phyloP scores from a whole-genome alignment of 2,888 invertebrate species.

The Epirrita christyi region DNA sequence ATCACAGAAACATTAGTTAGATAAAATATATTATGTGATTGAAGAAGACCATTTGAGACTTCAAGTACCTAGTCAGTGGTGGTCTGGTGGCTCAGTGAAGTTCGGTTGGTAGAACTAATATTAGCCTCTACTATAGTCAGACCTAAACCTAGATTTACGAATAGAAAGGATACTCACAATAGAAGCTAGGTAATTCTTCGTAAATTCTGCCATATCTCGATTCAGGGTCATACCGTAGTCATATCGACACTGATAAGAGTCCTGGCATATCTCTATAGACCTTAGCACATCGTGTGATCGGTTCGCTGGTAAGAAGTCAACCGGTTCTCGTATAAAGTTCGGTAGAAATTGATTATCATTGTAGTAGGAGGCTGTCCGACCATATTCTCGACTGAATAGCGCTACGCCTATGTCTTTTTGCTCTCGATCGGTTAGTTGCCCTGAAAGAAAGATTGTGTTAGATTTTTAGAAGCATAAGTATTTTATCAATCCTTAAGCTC shows the following conservation, averaged over 20 bases:
- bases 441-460: conserved; percentile 56
- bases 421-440: conserved; percentile 93
- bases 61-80: no score
- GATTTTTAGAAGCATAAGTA: background rate
- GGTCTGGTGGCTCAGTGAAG: no score
- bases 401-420: conserved; percentile 89
- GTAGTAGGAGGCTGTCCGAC: conserved; percentile 91
- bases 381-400: conserved; percentile 91
- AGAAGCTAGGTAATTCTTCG: conserved; percentile 91
- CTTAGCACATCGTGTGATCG: conserved; percentile 86
- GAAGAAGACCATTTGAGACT: no score
- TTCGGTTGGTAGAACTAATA: no score
- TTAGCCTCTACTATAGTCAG: no score
- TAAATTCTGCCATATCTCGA: conserved; percentile 93
- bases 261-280: conserved; percentile 90
- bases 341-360: conserved; percentile 92
- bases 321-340: conserved; percentile 88
- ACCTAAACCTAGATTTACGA: background rate
- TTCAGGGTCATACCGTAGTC: conserved; percentile 95
- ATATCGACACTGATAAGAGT: conserved; percentile 93
- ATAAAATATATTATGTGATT: no score
- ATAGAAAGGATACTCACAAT: conserved; percentile 65
- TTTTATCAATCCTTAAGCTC: background rate
- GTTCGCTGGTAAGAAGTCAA: conserved; percentile 90
- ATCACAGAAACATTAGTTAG: no score